Evolutionary conservation across 2,113 vertebrate genomes (phyloP), one percentile per base, ranked within the genome.

Genomic region (Mesoclemmys tuberculata): DNA sequence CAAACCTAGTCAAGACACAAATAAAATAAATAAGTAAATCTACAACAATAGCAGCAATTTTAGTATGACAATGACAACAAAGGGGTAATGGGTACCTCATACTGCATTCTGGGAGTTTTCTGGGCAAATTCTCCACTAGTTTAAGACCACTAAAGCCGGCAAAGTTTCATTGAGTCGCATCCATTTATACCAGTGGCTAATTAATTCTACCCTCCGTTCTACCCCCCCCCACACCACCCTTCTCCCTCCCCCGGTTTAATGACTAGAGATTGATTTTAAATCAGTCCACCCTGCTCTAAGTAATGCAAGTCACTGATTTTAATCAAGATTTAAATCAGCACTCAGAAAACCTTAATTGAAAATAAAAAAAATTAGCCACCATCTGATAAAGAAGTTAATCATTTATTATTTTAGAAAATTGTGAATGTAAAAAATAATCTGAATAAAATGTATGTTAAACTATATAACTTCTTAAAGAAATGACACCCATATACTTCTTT

Each of bases 1-100:
- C 48, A 48, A 84, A 88, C 80, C 58, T 35, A 56, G 0, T 1
- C 4, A 10, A 9, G 48, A 46, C 7, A 24, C 0, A 0, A 93
- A 89, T 68, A 84, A 44, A 9, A 2, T 5, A 86, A 49, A 88
- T 4, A 2, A 93, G 90, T 16, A 11, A 82, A 10, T 19, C 24
- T 38, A 82, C 7, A 2, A 90, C 91, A 92, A 89, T 5, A 90
- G 52, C 2, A 31, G 51, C 24, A 91, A 88, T 5, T n/a, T 84
- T 41, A 80, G 3, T n/a, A 56, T 49, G 35, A 2, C 10, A 10
- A 3, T 19, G 44, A 49, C 29, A 35, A 35, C 14, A 82, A 93
- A 93, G 87, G 3, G 58, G 79, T 27, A 5, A 88, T 88, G n/a
- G 82, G 91, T 92, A 71, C 80, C 18, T 56, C 44, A 71, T 21